Percentiles rank a stretch among this genome's conserved stretches.
phyloP scores from a whole-genome alignment of 2,113 vertebrate species.

The Brachypodius melanocephalos region DNA sequence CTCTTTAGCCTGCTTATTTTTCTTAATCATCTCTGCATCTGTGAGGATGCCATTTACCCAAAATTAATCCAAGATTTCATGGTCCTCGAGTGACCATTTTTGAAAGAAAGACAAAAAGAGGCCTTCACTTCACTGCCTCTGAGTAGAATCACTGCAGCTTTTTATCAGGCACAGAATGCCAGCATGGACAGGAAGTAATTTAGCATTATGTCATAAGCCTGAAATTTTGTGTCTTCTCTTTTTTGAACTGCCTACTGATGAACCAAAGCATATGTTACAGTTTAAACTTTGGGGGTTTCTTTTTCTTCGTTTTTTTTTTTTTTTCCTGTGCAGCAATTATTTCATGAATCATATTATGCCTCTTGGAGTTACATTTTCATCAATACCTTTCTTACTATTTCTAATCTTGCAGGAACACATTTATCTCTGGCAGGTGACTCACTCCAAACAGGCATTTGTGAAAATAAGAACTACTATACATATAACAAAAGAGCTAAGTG shows the following conservation, averaged over 20 bases:
- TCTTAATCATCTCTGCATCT: neutral
- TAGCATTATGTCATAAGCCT: neutral
- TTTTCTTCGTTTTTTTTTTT: too few species aligned
- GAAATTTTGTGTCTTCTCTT: neutral
- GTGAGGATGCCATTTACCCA: neutral
- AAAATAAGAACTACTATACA: neutral
- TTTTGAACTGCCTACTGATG: neutral
- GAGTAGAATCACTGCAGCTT: neutral
- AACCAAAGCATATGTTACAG: neutral
- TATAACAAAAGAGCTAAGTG: neutral
- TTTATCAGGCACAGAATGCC: neutral
- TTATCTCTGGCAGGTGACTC: neutral
- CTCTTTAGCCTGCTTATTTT: neutral
- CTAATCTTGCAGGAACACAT: neutral
- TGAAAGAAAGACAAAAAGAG: neutral
- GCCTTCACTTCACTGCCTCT: neutral
- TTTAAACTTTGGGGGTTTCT: neutral
- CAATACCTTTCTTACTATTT: neutral
- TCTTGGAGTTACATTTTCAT: neutral
- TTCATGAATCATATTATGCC: neutral
- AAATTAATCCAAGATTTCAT: neutral
- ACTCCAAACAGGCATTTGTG: neutral
- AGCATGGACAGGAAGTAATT: neutral
- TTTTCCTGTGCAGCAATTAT: neutral
- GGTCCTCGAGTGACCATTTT: neutral